phyloP scores from a whole-genome alignment of 2,888 invertebrate genomes.

The Tetanocera ferruginea region DNA sequence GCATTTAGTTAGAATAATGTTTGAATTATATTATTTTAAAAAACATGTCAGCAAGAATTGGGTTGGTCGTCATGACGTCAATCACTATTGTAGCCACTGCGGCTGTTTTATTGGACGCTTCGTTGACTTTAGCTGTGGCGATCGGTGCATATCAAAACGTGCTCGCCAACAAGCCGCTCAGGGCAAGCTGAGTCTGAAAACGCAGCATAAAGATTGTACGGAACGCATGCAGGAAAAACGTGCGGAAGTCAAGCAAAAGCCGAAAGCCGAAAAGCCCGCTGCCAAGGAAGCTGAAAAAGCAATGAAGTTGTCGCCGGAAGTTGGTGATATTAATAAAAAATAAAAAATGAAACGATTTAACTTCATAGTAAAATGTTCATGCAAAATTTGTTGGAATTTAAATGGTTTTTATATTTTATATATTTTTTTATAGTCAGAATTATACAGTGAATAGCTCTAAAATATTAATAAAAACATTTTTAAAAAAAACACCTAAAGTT shows the following conservation, averaged over 20 bases:
- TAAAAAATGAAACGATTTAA: neutral
- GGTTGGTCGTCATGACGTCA: constrained; percentile 59
- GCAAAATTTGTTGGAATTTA: neutral
- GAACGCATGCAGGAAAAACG: constrained; percentile 54
- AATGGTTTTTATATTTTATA: neutral
- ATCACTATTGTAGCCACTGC: constrained; percentile 65
- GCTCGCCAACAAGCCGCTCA: constrained; percentile 57
- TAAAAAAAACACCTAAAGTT: no score
- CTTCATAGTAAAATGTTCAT: neutral
- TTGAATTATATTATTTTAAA: neutral
- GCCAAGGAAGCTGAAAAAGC: neutral
- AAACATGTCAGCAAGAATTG: constrained; percentile 57
- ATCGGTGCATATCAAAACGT: constrained; percentile 57
- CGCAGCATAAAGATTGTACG: constrained; percentile 59
- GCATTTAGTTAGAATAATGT: neutral
- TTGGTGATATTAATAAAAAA: neutral
- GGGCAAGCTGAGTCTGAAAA: constrained; percentile 57
- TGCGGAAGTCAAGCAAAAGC: neutral
- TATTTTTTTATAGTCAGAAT: neutral
- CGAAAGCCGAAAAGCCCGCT: neutral
- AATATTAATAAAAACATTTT: no score
- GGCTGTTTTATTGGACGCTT: constrained; percentile 66
- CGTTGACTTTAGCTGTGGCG: constrained; percentile 53
- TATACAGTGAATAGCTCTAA: no score
- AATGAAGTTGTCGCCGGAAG: neutral